Percentiles rank a stretch among this genome's conserved stretches.
Evolutionary conservation across 2,888 invertebrate genomes (phyloP).

Genomic region (Tenodera sinensis): DNA sequence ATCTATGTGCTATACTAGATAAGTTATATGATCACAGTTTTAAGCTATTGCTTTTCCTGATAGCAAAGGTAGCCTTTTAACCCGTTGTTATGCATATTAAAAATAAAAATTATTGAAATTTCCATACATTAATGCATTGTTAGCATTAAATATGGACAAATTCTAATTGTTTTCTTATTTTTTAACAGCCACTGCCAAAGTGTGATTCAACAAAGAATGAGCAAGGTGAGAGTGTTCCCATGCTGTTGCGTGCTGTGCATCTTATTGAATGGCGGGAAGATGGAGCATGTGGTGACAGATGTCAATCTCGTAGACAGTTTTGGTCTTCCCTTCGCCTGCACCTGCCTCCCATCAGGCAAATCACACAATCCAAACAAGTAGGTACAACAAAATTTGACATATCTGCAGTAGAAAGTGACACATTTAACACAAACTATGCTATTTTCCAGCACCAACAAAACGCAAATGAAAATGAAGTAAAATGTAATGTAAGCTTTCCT

Average conservation of each 20-base stretch:
- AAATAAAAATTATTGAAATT: too few relatives aligned
- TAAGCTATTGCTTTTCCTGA: too few relatives aligned
- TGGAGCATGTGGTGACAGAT: constrained; percentile 48
- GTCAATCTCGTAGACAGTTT: constrained; percentile 44
- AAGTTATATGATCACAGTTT: too few relatives aligned
- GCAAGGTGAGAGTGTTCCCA: constrained; percentile 51
- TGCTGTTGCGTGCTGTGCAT: constrained; percentile 41
- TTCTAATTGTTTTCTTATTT: background rate
- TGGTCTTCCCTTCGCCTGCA: constrained; percentile 63
- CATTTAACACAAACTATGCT: too few relatives aligned
- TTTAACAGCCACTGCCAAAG: constrained; percentile 14
- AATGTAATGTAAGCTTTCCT: too few relatives aligned
- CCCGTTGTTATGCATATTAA: too few relatives aligned
- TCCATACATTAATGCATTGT: too few relatives aligned
- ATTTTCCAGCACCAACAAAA: background rate
- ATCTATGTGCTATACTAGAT: too few relatives aligned
- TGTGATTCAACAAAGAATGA: constrained; percentile 36
- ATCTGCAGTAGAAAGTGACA: background rate
- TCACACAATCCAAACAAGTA: background rate
- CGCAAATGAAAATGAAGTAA: too few relatives aligned
- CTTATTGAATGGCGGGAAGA: constrained; percentile 44
- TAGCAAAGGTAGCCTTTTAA: too few relatives aligned
- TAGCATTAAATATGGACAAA: too few relatives aligned
- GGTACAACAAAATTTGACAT: background rate
- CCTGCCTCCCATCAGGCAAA: constrained; percentile 51